Evolutionary conservation across 2,888 invertebrate species (phyloP).

Genomic region (Phorcus lineatus): DNA sequence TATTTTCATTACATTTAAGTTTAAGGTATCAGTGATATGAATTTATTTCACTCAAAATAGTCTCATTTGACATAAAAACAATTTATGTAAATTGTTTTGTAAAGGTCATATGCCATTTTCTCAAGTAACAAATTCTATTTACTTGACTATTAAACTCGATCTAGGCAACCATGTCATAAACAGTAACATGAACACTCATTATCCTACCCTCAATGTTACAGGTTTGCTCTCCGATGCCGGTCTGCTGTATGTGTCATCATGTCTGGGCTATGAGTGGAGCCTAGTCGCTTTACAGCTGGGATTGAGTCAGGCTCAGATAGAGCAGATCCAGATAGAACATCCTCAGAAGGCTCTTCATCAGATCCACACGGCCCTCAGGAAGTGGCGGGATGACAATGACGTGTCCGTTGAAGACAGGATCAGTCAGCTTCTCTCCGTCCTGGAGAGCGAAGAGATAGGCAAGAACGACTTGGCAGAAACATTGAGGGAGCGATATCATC

Average conservation of each 20-base stretch:
- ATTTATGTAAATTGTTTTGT: too few relatives aligned
- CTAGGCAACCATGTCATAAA: too few relatives aligned
- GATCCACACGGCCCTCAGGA: constrained; percentile 46
- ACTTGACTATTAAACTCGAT: too few relatives aligned
- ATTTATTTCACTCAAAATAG: too few relatives aligned
- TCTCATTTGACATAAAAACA: too few relatives aligned
- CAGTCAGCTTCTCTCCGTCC: constrained; percentile 43
- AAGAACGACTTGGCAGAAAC: constrained; percentile 37
- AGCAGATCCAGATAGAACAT: constrained; percentile 74
- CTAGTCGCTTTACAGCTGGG: constrained; percentile 71
- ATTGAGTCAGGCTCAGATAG: constrained; percentile 73
- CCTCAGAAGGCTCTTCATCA: constrained; percentile 49
- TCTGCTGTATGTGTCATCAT: constrained; percentile 55
- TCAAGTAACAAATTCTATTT: too few relatives aligned
- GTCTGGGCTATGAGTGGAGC: constrained; percentile 75
- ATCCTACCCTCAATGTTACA: constrained; percentile 27
- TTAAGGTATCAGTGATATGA: too few relatives aligned
- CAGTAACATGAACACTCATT: too few relatives aligned
- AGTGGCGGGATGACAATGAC: constrained; percentile 38
- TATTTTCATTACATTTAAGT: too few relatives aligned
- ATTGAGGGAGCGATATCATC: constrained; percentile 26
- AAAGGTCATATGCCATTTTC: too few relatives aligned
- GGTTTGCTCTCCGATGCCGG: constrained; percentile 60
- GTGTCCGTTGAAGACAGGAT: constrained; percentile 34
- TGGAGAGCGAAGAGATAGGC: constrained; percentile 37